Conservation (phyloP, 2,888 invertebrate species). For the Onchidella celtica region DNA sequence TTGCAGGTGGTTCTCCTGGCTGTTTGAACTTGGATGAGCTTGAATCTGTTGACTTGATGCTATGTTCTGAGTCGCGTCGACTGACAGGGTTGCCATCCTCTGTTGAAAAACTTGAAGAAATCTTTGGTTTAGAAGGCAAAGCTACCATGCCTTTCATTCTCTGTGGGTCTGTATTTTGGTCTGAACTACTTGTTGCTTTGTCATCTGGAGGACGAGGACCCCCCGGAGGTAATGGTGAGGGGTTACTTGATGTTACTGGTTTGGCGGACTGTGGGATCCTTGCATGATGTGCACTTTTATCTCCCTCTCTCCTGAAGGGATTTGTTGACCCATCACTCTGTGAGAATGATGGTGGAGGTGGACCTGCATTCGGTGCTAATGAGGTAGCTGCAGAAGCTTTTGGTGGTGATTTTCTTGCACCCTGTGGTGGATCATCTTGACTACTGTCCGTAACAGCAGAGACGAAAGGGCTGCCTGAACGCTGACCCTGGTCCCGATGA, state of each 20-base stretch:
- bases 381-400: not conserved
- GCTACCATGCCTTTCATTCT: not conserved
- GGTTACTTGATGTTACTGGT: not conserved
- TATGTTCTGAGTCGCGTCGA: conserved; percentile 15
- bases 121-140: not conserved
- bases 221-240: not conserved
- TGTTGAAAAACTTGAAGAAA: not conserved
- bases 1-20: conserved; percentile 9
- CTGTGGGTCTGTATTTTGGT: not conserved
- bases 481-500: not conserved
- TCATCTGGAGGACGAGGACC: not conserved
- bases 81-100: conserved; percentile 39
- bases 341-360: not conserved
- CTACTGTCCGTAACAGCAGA: conserved; percentile 22
- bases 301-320: not conserved
- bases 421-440: not conserved
- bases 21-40: not conserved
- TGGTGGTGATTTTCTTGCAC: not conserved
- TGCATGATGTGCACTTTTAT: conserved; percentile 9
- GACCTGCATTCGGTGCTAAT: not conserved
- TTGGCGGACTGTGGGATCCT: not conserved
- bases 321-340: conserved; percentile 13
- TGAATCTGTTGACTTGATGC: not conserved
- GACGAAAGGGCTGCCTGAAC: conserved; percentile 36
- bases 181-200: not conserved